phyloP scores from a whole-genome alignment of 1,140 invertebrate genomes.

The Alviniconcha marisindica region DNA sequence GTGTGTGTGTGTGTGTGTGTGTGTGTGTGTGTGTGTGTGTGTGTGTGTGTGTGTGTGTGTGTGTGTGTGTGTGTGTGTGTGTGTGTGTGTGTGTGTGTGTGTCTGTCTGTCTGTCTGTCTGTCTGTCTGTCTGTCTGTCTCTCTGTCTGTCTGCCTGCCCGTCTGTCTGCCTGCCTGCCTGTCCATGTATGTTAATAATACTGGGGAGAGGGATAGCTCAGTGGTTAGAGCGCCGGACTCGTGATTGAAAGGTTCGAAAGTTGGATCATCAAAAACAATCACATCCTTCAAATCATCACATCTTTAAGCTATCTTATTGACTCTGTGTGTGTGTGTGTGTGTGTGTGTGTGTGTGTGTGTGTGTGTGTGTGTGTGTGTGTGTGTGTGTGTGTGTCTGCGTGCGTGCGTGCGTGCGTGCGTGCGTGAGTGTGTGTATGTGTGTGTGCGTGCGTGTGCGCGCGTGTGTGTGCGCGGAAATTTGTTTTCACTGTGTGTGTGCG shows the following conservation, averaged over 20 bases:
- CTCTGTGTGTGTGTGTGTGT: background rate
- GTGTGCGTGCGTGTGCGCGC: background rate
- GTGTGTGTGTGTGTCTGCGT: background rate
- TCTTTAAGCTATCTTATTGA: no score
- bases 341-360: conserved; percentile 15
- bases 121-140: background rate
- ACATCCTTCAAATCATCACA: no score
- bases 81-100: conserved; percentile 16
- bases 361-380: background rate
- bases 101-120: background rate
- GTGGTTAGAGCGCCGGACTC: no score
- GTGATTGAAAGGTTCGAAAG: no score
- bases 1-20: conserved; percentile 16
- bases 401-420: background rate
- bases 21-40: conserved; percentile 15
- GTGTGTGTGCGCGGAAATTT: no score
- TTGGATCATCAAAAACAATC: no score
- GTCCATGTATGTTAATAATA: no score
- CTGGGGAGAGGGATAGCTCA: no score
- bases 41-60: conserved; percentile 12
- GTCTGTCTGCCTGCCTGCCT: no score
- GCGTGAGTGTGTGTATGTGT: background rate
- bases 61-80: background rate
- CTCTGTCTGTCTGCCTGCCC: background rate
- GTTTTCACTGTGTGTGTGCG: conserved; percentile 17